phyloP scores from a whole-genome alignment of 2,888 invertebrate genomes.

The Aelia acuminata region DNA sequence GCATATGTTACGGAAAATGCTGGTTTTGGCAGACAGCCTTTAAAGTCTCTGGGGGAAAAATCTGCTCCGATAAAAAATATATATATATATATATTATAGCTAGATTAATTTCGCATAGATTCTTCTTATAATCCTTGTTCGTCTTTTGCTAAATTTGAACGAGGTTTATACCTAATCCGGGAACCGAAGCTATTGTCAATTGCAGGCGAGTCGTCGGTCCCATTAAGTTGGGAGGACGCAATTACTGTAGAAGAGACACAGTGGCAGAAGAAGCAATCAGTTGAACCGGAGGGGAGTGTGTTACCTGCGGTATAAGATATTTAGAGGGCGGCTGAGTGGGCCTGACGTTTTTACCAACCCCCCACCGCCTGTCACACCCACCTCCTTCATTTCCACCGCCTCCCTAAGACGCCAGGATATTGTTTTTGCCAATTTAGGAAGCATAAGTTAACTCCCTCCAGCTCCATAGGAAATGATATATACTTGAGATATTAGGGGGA shows the following conservation, averaged over 20 bases:
- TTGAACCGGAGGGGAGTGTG: background rate
- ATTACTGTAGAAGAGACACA: constrained; percentile 23
- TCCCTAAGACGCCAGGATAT: constrained; percentile 54
- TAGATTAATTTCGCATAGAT: too few species aligned
- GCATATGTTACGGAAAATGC: too few species aligned
- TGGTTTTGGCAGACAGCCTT: too few species aligned
- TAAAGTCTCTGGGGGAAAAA: too few species aligned
- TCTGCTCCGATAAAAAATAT: too few species aligned
- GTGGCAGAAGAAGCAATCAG: constrained; percentile 50
- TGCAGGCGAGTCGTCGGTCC: background rate
- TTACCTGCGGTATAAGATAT: constrained; percentile 51
- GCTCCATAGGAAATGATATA: constrained; percentile 57
- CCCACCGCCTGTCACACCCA: constrained; percentile 57
- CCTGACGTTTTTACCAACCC: constrained; percentile 55
- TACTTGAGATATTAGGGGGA: constrained; percentile 58
- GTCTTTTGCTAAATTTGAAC: background rate
- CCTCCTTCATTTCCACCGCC: constrained; percentile 52
- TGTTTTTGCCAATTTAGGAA: constrained; percentile 60
- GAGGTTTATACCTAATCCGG: background rate
- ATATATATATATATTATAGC: too few species aligned
- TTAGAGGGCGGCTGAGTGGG: constrained; percentile 51
- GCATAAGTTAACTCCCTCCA: constrained; percentile 57
- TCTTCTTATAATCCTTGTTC: too few species aligned
- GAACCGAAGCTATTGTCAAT: background rate
- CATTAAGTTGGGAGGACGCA: constrained; percentile 36